Base-by-base conservation (phyloP, 2,113 vertebrate genomes). In the Bothrops jararaca region DNA sequence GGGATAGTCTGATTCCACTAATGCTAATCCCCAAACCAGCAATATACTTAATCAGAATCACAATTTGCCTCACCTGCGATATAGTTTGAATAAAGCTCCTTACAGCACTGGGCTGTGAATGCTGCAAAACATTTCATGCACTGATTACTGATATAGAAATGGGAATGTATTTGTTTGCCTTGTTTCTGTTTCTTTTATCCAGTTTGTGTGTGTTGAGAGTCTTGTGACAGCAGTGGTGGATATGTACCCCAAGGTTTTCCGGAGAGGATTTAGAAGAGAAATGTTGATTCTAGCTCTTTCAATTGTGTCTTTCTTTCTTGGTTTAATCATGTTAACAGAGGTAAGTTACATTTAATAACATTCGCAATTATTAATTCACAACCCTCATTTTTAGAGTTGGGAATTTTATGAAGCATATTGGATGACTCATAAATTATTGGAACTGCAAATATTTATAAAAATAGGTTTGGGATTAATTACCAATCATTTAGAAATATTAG, bases 171-270 rank as follows among this genome's bases (percentile, higher is more conserved):
- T 22, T 60, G 7, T 13, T 52, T 24, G 3, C 90, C 93, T 64
- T 92, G 48, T 92, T 50, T 95, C 1, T 34, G 10, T 86, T 94
- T 12, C 0, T 95, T n/a, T 89, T 4, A 91, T 95, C 9, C 95
- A 99, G 99, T 99, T 99, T 54, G 99, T 99, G 94, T 99, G 99
- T 52, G 99, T 99, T 94, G 99, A 99, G 93, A 99, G 99, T 97
- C 97, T 99, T 0, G 99, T 99, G 96, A 99, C 99, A 0, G 99
- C 99, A 0, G 98, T 99, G 92, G 98, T 99, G 95, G 99, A 99
- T 96, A 98, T 99, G 99, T 99, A 99, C 95, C 99, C 99, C 91
- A 98, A 99, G 93, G 97, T 98, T 90, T 99, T 99, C 97, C 98
- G 99, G 92, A 98, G 98, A 96, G 99, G 99, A 91, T 99, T 99